Conservation (phyloP, 2,797 vertebrate genomes). For the Caiman crocodilus region DNA sequence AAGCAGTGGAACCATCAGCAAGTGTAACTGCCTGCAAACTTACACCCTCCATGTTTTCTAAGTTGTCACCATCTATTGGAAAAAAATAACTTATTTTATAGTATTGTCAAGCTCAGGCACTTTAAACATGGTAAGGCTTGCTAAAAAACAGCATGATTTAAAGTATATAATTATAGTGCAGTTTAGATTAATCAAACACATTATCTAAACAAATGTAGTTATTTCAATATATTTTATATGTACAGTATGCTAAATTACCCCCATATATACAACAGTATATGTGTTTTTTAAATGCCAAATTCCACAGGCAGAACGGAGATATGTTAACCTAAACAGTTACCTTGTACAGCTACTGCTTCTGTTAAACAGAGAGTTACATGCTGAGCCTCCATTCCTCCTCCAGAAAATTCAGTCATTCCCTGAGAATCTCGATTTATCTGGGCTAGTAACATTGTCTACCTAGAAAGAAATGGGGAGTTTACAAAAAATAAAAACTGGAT, state of each 20-base stretch:
- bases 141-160: background rate
- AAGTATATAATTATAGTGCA: background rate
- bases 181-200: background rate
- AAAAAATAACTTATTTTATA: constrained; percentile 27
- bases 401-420: constrained; percentile 97
- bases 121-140: background rate
- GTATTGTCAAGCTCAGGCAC: background rate
- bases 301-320: background rate
- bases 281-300: background rate
- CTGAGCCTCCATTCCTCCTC: constrained; percentile 92
- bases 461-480: constrained; percentile 63
- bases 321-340: constrained; percentile 79
- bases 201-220: background rate
- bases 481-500: constrained; percentile 47
- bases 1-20: constrained; percentile 97
- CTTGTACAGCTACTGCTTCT: constrained; percentile 95
- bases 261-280: background rate
- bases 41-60: constrained; percentile 96
- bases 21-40: constrained; percentile 98
- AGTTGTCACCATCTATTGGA: constrained; percentile 91
- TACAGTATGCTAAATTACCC: background rate
- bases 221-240: background rate
- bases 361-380: constrained; percentile 97
- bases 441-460: constrained; percentile 95
- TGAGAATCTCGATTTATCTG: constrained; percentile 98